Base-by-base conservation (phyloP, 2,888 invertebrate species). In the Chloroclystis v-ata region DNA sequence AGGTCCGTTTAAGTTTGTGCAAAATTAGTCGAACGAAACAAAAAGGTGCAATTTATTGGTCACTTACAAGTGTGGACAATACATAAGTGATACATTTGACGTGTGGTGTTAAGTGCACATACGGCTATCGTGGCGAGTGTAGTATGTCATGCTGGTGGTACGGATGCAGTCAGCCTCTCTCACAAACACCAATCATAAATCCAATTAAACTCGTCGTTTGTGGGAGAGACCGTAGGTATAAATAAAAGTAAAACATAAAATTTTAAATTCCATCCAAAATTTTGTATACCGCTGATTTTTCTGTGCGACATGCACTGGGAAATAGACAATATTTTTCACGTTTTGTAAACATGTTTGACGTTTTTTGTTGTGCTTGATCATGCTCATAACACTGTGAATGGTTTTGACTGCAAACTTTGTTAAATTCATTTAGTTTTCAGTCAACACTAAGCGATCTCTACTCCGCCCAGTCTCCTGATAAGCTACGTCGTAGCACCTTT, bases 281-380 rank as follows among this genome's bases (percentile, higher is more conserved):
- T 65, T 66, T 68, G 58, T 65, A 71, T 65, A 65, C 75, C 67
- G 73, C 70, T 68, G 82, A 79, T 75, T 69, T 70, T 69, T 77
- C 69, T 76, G 84, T 84, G 85, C 80, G 65, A 82, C 85, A 85
- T 86, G 85, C 85, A 81, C 84, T 78, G 84, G 78, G 79, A 35
- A 67, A 63, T 35, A 35, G 20, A 24, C 10, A 16, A 20, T 65
- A 55, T 57, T 60, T 47, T 57, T 47, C 45, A 47, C 49, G 56
- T 59, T 55, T 37, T 40, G 32, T 35, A 28, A 32, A 54, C 44
- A 47, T 43, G 35, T 9, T 14, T 30, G 42, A 48, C 49, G 28
- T 40, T 43, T 39, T 49, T 43, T 39, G 35, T 14, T 37, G 65
- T 74, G 66, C 63, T 65, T 68, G 64, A 63, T 66, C 82, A 82